Base-by-base conservation (phyloP, 2,113 vertebrate species). In the Clupea harengus region DNA sequence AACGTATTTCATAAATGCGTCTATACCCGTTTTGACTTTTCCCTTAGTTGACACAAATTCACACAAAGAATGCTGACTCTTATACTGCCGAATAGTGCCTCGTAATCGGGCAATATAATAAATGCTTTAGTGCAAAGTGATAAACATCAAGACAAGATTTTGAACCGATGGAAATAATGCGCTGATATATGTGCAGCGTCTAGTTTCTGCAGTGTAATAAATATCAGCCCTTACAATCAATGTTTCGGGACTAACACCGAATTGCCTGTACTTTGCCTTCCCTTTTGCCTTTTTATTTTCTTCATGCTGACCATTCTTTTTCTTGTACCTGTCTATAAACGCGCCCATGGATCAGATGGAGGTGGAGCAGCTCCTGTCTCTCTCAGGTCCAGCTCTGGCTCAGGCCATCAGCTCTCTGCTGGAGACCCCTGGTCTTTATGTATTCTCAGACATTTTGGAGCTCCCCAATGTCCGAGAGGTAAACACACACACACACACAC, bases 381-480 rank as follows among this genome's bases (percentile, higher is more conserved):
- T 96, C 90, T 96, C 95, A 22, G 95, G 95, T 89, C 86, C 93
- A 13, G 93, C 93, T 25, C 91, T 95, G 92, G 95, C 92, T 90
- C 93, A 95, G 91, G 94, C 94, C 85, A 92, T 95, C 90, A 95
- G 95, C 92, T 94, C 94, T 83, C 87, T 94, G 84, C 91, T 96
- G 92, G 95, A 96, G 92, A 95, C 95, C 47, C 95, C 95, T 9
- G 95, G 95, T 81, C 94, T 96, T 90, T 96, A 96, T 46, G 95
- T 96, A 82, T 95, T 95, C 89, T 95, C 95, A 83, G 95, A 95
- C 91, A 94, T 95, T 89, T 89, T 95, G 87, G 95, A 95, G 91
- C 91, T 96, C 87, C 95, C 95, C 49, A 96, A 96, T 83, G 95
- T 96, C 91, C 93, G 94, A 92, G 95, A 96, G 94, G 95, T 95